Evolutionary conservation across 2,888 invertebrate species (phyloP).

Genomic region (Eupithecia tripunctaria): DNA sequence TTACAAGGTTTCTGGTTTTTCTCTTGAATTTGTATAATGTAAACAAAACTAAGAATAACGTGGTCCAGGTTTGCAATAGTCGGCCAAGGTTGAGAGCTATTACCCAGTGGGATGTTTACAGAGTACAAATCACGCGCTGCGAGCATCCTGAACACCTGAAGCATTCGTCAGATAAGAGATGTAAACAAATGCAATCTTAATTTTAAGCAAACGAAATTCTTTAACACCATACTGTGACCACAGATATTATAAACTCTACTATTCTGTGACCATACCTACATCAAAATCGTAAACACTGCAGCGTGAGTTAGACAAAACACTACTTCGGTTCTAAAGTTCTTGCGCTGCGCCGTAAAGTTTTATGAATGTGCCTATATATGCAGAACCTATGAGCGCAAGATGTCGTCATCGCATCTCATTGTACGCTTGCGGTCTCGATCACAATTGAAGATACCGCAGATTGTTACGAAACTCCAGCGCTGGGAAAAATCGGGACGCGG

Average conservation of each 20-base stretch:
- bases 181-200: constrained; percentile 49
- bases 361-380: constrained; percentile 28
- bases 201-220: constrained; percentile 49
- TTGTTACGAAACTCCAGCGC: constrained; percentile 49
- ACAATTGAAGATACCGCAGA: constrained; percentile 50
- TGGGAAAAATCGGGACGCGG: constrained; percentile 43
- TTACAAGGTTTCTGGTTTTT: constrained; percentile 46
- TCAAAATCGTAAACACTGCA: constrained; percentile 48
- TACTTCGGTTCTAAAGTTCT: constrained; percentile 28
- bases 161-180: constrained; percentile 53
- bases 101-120: constrained; percentile 58
- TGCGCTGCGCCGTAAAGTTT: constrained; percentile 45
- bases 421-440: constrained; percentile 48
- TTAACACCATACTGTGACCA: constrained; percentile 23
- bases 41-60: constrained; percentile 69
- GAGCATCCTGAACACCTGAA: constrained; percentile 47
- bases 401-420: constrained; percentile 55
- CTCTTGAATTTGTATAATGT: constrained; percentile 54
- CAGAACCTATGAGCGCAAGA: constrained; percentile 25
- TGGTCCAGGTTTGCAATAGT: constrained; percentile 59
- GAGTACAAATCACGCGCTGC: constrained; percentile 47
- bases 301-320: constrained; percentile 19
- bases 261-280: constrained; percentile 24
- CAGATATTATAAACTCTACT: too few relatives aligned
- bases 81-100: constrained; percentile 70